Base-by-base conservation (phyloP, 2,797 vertebrate species). In the Coracias cyanogaster region DNA sequence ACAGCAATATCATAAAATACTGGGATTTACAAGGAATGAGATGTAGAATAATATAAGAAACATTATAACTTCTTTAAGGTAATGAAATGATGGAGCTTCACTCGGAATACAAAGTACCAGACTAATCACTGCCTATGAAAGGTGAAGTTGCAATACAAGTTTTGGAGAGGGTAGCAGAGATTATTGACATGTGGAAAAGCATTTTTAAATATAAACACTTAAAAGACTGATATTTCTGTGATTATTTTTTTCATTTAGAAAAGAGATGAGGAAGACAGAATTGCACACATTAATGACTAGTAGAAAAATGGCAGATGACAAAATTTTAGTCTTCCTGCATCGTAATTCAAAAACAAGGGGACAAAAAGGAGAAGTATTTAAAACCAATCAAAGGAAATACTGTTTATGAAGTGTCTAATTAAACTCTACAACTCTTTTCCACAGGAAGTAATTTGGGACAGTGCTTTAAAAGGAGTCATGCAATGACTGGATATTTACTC, bases 351-450 rank as follows among this genome's bases (percentile, higher is more conserved):
- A 90, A 92, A 33, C 5, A 41, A 82, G n/a, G 33, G 7, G 39
- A 82, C 48, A 80, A 57, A 84, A 77, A 62, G 52, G 33, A 86
- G 37, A 89, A 88, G 54, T 31, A 21, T 62, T 78, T 91, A 31
- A 81, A 95, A 74, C 29, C 3, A 10, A 51, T 57, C 25, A 71
- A 82, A 94, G 92, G 92, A 96, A 96, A 94, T 24, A 64, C 64
- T 76, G 74, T 58, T 41, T 19, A 45, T 9, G 3, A 84, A 85
- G 52, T 54, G 41, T 51, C 61, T 67, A 49, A 81, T 90, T 88
- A 86, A 85, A 85, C 55, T 20, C 11, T 43, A 55, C 43, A 80
- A 52, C 41, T 33, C n/a, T 49, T 89, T 91, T 85, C 72, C 82
- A 95, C 57, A 31, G 92, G 89, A 96, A 97, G 54, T 20, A 71